A percentile compares a stretch with the other conserved stretches of the same genome.
Conservation (phyloP, 2,113 vertebrate species). For the Colaptes auratus region DNA sequence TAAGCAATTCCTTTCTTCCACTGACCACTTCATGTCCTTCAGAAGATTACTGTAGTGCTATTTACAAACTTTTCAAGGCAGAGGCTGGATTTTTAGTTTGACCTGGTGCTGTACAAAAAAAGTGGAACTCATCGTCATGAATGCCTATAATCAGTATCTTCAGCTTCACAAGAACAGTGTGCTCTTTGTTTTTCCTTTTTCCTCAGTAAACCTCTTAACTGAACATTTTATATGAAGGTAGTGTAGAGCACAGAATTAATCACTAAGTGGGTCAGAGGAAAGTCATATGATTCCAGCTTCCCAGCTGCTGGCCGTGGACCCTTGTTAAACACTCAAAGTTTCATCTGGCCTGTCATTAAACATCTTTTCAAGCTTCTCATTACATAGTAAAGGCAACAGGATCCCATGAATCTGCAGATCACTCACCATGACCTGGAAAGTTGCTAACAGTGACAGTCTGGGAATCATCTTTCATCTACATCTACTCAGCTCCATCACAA, state of each 20-base stretch:
- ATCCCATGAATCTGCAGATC: not conserved
- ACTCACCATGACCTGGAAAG: not conserved
- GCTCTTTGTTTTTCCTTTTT: no score
- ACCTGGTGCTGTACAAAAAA: not conserved
- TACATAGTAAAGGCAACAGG: not conserved
- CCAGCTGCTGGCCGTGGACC: not conserved
- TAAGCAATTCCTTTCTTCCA: conserved; percentile 40
- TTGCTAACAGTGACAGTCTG: not conserved
- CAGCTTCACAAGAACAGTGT: not conserved
- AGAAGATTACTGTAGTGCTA: not conserved
- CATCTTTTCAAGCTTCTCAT: conserved; percentile 17
- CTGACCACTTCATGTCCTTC: conserved; percentile 47
- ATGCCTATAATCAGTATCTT: not conserved
- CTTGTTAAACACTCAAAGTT: not conserved
- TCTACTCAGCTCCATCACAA: not conserved
- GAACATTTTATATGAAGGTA: not conserved
- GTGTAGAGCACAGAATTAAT: not conserved
- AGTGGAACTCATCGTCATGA: not conserved
- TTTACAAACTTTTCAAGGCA: conserved; percentile 6
- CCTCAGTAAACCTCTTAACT: not conserved
- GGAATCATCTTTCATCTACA: not conserved
- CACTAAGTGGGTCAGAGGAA: not conserved
- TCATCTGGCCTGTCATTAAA: not conserved
- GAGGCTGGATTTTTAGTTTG: not conserved
- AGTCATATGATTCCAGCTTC: not conserved